Evolutionary conservation across 2,888 invertebrate species (phyloP).

Genomic region (Stramonita haemastoma): DNA sequence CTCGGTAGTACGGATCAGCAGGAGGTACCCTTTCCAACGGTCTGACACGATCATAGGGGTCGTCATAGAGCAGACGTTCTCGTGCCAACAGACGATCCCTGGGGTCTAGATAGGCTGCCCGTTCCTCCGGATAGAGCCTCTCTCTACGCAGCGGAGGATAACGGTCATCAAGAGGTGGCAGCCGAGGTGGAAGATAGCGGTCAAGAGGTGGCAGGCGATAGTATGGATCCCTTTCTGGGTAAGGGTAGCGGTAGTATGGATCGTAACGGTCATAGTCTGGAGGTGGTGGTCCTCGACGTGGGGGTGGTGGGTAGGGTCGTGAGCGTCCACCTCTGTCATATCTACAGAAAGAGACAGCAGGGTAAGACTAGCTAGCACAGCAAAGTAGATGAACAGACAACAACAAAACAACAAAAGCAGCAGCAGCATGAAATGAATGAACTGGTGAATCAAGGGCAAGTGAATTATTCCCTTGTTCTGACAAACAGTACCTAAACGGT

Average conservation of each 20-base stretch:
- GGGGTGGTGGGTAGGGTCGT: constrained; percentile 45
- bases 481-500: no score
- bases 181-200: constrained; percentile 54
- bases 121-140: constrained; percentile 41
- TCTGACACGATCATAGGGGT: constrained; percentile 48
- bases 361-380: background rate
- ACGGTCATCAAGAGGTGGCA: constrained; percentile 56
- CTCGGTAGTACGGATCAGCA: constrained; percentile 65
- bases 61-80: constrained; percentile 57
- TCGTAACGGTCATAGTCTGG: constrained; percentile 52
- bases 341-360: background rate
- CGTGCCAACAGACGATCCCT: constrained; percentile 57
- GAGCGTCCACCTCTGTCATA: constrained; percentile 2
- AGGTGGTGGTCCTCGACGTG: constrained; percentile 39
- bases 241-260: constrained; percentile 54
- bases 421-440: background rate
- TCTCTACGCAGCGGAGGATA: constrained; percentile 49
- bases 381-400: no score
- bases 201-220: constrained; percentile 62
- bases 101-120: constrained; percentile 53
- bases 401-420: background rate
- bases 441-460: background rate
- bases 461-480: background rate
- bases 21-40: constrained; percentile 46
- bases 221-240: constrained; percentile 61